These are phyloP conservation scores for Phalacrocorax pelagicus DNA, from an alignment of 2,113 vertebrate genomes.

Conservation along the genomic window DNA sequence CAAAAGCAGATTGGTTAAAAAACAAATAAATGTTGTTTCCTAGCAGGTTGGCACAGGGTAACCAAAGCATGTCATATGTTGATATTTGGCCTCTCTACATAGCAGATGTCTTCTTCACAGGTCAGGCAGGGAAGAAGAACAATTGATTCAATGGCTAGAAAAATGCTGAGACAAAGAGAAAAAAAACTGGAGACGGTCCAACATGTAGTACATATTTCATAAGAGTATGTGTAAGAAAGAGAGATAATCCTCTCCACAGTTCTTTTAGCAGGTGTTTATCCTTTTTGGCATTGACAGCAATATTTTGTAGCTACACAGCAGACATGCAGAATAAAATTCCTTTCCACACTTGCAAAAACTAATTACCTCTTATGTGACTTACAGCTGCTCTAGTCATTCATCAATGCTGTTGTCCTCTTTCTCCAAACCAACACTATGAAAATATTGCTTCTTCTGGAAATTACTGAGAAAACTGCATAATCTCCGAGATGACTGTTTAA, in stretches of 20 bases:
- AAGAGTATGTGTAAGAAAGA: conserved; percentile 20
- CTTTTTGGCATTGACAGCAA: conserved; percentile 47
- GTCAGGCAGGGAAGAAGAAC: conserved; percentile 35
- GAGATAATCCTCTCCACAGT: conserved; percentile 41
- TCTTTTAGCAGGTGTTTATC: conserved; percentile 60
- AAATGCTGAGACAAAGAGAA: conserved; percentile 23
- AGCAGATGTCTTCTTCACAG: conserved; percentile 59
- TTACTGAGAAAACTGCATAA: conserved; percentile 16
- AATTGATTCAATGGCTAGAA: conserved; percentile 21
- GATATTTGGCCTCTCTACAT: background rate
- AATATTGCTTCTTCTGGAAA: conserved; percentile 38
- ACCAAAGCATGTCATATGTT: background rate
- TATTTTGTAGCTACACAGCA: conserved; percentile 65
- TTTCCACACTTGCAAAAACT: conserved; percentile 43
- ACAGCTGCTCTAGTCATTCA: conserved; percentile 63
- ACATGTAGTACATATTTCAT: background rate
- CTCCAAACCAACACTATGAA: conserved; percentile 5
- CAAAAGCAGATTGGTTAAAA: background rate
- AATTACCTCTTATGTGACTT: conserved; percentile 66
- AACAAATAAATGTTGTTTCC: background rate
- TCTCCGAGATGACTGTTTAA: conserved; percentile 35
- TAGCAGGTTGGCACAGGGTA: background rate
- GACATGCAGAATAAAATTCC: conserved; percentile 49
- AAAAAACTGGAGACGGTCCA: conserved; percentile 50
- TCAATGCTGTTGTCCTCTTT: conserved; percentile 55